A percentile compares a stretch with the other conserved stretches of the same genome.
These are phyloP conservation scores for Austrofundulus limnaeus DNA, from an alignment of 2,113 vertebrate genomes.

Conservation along the genomic window DNA sequence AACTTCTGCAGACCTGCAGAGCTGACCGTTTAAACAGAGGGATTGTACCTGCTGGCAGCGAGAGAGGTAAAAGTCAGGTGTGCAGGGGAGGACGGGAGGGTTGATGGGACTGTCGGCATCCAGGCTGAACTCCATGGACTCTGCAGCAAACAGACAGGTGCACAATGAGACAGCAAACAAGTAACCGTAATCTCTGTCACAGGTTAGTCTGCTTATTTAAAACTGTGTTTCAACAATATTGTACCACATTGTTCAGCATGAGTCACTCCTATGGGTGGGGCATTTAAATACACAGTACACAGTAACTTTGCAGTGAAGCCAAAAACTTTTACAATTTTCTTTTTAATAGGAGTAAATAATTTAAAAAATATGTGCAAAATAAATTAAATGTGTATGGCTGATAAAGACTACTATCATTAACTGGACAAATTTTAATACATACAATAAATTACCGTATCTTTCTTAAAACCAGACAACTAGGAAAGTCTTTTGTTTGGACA, in stretches of 20 bases:
- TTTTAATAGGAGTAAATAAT: constrained; percentile 5
- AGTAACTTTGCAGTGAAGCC: constrained; percentile 4
- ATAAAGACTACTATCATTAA: background rate
- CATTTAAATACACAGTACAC: constrained; percentile 31
- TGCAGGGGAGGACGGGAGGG: constrained; percentile 82
- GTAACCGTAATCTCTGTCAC: background rate
- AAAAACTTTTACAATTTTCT: constrained; percentile 6
- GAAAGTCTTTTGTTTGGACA: constrained; percentile 11
- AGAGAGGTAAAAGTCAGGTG: constrained; percentile 84
- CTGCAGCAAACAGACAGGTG: constrained; percentile 66
- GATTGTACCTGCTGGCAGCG: constrained; percentile 83
- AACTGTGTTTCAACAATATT: constrained; percentile 18
- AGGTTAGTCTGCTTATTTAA: background rate
- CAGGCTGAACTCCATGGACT: constrained; percentile 82
- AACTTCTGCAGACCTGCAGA: background rate
- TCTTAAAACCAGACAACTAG: constrained; percentile 22
- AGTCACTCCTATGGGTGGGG: constrained; percentile 56
- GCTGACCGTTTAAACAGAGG: constrained; percentile 4
- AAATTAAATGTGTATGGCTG: too few relatives aligned
- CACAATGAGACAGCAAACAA: background rate
- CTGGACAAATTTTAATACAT: background rate
- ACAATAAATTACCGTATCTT: constrained; percentile 17
- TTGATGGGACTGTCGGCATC: constrained; percentile 86
- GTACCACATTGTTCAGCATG: constrained; percentile 33
- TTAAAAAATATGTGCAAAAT: background rate